phyloP scores from a whole-genome alignment of 2,113 vertebrate genomes.

The Oncorhynchus tshawytscha region DNA sequence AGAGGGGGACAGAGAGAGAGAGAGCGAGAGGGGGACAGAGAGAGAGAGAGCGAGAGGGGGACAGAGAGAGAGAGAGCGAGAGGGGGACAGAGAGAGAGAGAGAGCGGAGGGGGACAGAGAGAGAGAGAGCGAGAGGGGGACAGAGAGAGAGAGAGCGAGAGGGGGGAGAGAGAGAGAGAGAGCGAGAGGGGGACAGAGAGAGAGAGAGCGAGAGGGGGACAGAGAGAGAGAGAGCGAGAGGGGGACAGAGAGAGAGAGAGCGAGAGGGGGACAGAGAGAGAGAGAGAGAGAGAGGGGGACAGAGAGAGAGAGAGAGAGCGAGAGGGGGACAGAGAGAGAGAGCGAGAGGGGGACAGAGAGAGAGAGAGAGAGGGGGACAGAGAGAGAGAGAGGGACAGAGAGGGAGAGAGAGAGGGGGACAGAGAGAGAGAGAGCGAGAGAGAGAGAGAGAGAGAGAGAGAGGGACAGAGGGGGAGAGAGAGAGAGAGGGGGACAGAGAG shows the following conservation, averaged over 20 bases:
- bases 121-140: slow-evolving; percentile 16
- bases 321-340: slow-evolving; percentile 8
- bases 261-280: slow-evolving; percentile 1
- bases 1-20: slow-evolving; percentile 8
- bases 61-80: slow-evolving; percentile 8
- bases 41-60: slow-evolving; percentile 16
- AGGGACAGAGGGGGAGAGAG: not conserved
- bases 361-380: slow-evolving; percentile 10
- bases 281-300: slow-evolving; percentile 11
- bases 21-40: not conserved
- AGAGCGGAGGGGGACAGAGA: not conserved
- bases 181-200: not conserved
- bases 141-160: slow-evolving; percentile 7
- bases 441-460: too few species aligned
- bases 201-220: slow-evolving; percentile 13
- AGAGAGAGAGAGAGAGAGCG: slow-evolving; percentile 9
- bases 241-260: slow-evolving; percentile 5
- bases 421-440: slow-evolving; percentile 10
- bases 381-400: too few species aligned
- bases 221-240: slow-evolving; percentile 11
- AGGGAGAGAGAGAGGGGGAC: slow-evolving; percentile 3
- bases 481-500: slow-evolving; percentile 4
- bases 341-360: not conserved
- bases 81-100: slow-evolving; percentile 7
- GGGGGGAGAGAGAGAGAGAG: slow-evolving; percentile 4